Evolutionary conservation across 2,113 vertebrate genomes (phyloP).

Genomic region (Neofelis nebulosa): DNA sequence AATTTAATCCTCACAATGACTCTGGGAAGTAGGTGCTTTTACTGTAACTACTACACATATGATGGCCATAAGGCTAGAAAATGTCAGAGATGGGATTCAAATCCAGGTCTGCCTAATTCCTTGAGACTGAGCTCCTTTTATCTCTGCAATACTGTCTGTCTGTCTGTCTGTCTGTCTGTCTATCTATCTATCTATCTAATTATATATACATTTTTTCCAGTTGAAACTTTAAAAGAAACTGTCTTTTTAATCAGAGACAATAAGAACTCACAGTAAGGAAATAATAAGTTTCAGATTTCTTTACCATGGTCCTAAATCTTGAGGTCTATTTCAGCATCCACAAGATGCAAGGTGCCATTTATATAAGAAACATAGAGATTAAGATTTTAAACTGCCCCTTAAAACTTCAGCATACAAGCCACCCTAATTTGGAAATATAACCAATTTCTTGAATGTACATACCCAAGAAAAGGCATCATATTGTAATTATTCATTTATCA

Average conservation of each 20-base stretch:
- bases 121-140: not conserved
- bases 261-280: not conserved
- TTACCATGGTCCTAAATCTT: not conserved
- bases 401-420: conserved; percentile 9
- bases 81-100: not conserved
- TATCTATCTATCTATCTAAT: not conserved
- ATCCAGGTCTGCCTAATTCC: not conserved
- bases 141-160: not conserved
- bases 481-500: not conserved
- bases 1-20: not conserved
- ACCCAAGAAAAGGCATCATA: not conserved
- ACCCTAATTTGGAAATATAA: conserved; percentile 31
- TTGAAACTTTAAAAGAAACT: not conserved
- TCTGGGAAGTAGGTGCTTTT: not conserved
- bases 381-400: not conserved
- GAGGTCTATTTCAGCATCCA: not conserved
- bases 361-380: not conserved
- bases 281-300: conserved; percentile 16
- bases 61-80: not conserved
- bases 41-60: not conserved
- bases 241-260: not conserved
- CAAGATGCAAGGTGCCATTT: not conserved
- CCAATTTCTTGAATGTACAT: conserved; percentile 19
- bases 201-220: not conserved
- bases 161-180: not conserved